Base-by-base conservation (phyloP, 2,888 invertebrate genomes). In the Colletes collaris region DNA sequence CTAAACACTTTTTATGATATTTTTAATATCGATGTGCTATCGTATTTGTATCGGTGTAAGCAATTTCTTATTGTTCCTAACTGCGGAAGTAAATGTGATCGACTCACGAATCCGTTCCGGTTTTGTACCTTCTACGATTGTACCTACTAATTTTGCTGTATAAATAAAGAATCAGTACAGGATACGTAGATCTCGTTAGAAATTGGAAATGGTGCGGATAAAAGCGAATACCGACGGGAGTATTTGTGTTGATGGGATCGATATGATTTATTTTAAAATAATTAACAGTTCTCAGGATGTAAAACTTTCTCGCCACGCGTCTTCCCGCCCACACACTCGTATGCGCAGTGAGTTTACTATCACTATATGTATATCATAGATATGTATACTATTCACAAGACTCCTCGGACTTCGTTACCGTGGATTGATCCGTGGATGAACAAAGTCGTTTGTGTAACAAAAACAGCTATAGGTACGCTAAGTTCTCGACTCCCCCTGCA, bases 361-460 rank as follows among this genome's bases (percentile, higher is more conserved):
- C 27, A 81, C 75, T 85, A 83, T 83, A 84, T 82, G 77, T 84
- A 85, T 86, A 83, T 66, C 79, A 86, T 86, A 89, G 86, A 90
- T 91, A 92, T 92, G 88, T 92, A 91, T 91, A 91, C 84, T 92
- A 92, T 92, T 91, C 91, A 92, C 91, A 92, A 90, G 82, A 69
- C 78, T 84, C 71, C 75, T 78, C 79, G 63, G 55, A 74, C 46
- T 69, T 27, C 68, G 16, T 68, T 55, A 71, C 46, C 53, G 72
- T 69, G 56, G 71, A 70, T 81, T 88, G 87, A 92, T 27, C 27
- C 27, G 27, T 27, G 27, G 27, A 27, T 91, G 90, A 92, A 91
- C 88, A 91, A 91, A 92, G 89, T 90, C 85, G 88, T 89, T 90
- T 90, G 85, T 81, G 87, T 92, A 91, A 92, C 91, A 92, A 91